These are phyloP conservation scores for Boleophthalmus pectinirostris DNA, from an alignment of 2,113 vertebrate genomes.

Conservation along the genomic window DNA sequence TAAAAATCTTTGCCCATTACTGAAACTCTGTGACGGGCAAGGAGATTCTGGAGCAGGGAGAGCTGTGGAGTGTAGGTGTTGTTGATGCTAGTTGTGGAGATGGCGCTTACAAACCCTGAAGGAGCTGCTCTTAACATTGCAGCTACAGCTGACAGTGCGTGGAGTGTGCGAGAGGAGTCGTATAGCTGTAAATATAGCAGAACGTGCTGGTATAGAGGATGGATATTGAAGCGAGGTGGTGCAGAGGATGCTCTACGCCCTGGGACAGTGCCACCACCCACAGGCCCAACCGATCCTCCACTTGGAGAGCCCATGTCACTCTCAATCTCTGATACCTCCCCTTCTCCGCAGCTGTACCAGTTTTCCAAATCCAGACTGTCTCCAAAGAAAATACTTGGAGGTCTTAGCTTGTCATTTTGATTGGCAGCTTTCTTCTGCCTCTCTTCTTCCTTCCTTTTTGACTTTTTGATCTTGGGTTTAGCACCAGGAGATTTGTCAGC, in stretches of 20 bases:
- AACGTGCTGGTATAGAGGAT: constrained; percentile 96
- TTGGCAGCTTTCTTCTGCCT: constrained; percentile 82
- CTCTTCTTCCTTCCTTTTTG: constrained; percentile 90
- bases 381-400: constrained; percentile 91
- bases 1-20: constrained; percentile 99
- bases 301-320: constrained; percentile 93
- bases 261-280: constrained; percentile 47
- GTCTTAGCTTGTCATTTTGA: constrained; percentile 85
- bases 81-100: constrained; percentile 97
- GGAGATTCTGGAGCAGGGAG: constrained; percentile 93
- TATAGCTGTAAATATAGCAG: constrained; percentile 97
- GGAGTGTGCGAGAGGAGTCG: constrained; percentile 93
- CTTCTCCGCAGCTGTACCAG: constrained; percentile 98
- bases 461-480: constrained; percentile 94
- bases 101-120: constrained; percentile 92
- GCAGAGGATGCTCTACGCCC: constrained; percentile 73
- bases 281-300: constrained; percentile 44
- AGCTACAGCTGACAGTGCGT: constrained; percentile 91
- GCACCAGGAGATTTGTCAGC: constrained; percentile 92
- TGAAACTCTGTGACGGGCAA: constrained; percentile 94
- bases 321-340: constrained; percentile 97
- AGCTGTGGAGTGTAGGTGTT: constrained; percentile 96
- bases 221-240: constrained; percentile 85
- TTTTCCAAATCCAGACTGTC: constrained; percentile 97
- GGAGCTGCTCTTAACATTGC: constrained; percentile 93